These are phyloP conservation scores for Incurvaria masculella DNA, from an alignment of 2,888 invertebrate genomes.

Conservation along the genomic window DNA sequence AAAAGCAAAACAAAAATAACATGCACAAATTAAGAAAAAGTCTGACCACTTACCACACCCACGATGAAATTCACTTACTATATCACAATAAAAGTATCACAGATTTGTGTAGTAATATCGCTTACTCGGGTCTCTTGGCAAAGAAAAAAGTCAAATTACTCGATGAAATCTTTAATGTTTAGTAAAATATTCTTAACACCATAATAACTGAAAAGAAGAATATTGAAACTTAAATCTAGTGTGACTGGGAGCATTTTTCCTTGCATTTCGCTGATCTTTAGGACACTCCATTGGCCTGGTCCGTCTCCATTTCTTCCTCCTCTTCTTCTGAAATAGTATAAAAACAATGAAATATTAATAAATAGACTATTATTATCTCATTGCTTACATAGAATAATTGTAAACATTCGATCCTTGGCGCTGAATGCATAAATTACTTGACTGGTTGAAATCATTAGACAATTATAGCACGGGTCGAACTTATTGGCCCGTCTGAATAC, in stretches of 20 bases:
- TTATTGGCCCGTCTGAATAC: too few species aligned
- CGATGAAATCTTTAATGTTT: conserved; percentile 4
- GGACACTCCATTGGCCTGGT: conserved; percentile 30
- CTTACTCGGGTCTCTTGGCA: conserved; percentile 3
- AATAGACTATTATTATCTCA: too few species aligned
- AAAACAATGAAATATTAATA: conserved; percentile 8
- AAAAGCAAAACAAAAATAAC: too few species aligned
- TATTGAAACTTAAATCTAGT: too few species aligned
- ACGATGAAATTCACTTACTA: not conserved
- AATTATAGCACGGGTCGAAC: too few species aligned
- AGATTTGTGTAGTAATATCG: conserved; percentile 1
- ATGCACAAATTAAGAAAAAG: not conserved
- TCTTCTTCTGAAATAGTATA: conserved; percentile 45
- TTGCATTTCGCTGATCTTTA: not conserved
- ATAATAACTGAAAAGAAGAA: conserved; percentile 10
- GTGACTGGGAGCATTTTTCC: not conserved
- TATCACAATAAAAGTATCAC: not conserved
- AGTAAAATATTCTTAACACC: conserved; percentile 22
- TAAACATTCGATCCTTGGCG: too few species aligned
- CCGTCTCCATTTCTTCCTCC: conserved; percentile 49
- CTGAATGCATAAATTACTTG: too few species aligned
- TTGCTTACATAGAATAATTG: too few species aligned
- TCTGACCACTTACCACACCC: not conserved
- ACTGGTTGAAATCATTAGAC: too few species aligned
- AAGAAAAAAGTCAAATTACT: conserved; percentile 3